phyloP scores from a whole-genome alignment of 2,888 invertebrate species.

The Patella caerulea region DNA sequence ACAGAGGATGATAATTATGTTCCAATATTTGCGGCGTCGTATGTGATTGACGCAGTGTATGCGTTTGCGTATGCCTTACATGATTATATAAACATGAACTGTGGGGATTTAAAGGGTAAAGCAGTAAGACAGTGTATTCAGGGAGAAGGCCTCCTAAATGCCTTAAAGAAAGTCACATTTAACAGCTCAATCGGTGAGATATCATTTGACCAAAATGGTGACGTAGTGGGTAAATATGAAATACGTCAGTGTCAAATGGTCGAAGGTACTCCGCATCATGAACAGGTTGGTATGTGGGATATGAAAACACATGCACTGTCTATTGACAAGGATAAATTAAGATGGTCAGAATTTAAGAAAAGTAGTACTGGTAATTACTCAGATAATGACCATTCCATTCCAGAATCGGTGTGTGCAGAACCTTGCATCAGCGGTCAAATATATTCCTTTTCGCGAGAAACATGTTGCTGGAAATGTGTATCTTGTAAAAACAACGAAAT shows the following conservation, averaged over 20 bases:
- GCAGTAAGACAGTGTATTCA: constrained; percentile 43
- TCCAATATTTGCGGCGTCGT: constrained; percentile 37
- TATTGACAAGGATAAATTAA: constrained; percentile 31
- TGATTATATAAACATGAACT: constrained; percentile 43
- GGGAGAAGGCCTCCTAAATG: constrained; percentile 41
- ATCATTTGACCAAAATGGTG: constrained; percentile 59
- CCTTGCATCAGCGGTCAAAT: constrained; percentile 50
- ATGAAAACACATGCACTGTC: constrained; percentile 41
- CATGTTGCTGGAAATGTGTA: constrained; percentile 64
- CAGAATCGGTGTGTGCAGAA: constrained; percentile 44
- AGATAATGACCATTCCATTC: constrained; percentile 32
- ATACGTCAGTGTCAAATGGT: constrained; percentile 50
- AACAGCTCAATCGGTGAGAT: constrained; percentile 52
- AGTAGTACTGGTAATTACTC: neutral
- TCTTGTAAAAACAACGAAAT: constrained; percentile 58
- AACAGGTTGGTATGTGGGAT: constrained; percentile 54
- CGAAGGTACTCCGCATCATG: constrained; percentile 9
- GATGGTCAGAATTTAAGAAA: constrained; percentile 17
- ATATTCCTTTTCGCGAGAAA: constrained; percentile 55
- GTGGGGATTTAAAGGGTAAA: constrained; percentile 35
- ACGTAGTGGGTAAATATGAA: constrained; percentile 54
- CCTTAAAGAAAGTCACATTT: constrained; percentile 46
- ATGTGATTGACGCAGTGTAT: constrained; percentile 51
- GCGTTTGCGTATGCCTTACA: constrained; percentile 52
- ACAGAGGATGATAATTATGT: constrained; percentile 20